phyloP scores from a whole-genome alignment of 2,797 vertebrate species.

The Rhabdophis nuchalis region DNA sequence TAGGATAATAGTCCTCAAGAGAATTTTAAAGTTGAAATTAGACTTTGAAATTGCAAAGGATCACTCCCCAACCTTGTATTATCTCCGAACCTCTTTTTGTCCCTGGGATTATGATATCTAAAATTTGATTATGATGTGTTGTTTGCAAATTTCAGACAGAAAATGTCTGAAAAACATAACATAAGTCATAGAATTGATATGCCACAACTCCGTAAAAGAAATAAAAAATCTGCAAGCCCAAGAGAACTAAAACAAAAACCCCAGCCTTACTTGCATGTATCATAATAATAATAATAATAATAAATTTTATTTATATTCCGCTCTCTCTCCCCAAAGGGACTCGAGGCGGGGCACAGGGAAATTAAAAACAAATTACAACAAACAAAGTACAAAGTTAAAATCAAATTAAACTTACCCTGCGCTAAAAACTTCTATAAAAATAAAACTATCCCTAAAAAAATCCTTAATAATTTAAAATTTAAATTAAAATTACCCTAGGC shows the following conservation, averaged over 20 bases:
- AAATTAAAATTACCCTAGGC: too few species aligned
- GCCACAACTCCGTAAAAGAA: background rate
- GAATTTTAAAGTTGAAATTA: background rate
- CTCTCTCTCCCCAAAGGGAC: too few species aligned
- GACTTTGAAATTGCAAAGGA: background rate
- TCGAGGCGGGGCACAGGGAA: too few species aligned
- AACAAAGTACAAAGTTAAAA: too few species aligned
- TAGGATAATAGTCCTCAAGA: background rate
- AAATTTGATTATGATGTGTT: background rate
- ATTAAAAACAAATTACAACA: too few species aligned
- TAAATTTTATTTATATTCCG: too few species aligned
- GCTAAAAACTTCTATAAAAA: too few species aligned
- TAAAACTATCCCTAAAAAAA: too few species aligned
- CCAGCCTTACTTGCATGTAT: background rate
- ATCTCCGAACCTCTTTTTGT: background rate
- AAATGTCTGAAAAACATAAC: background rate
- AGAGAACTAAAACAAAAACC: background rate
- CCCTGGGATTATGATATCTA: background rate
- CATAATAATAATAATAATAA: too few species aligned
- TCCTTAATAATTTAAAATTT: too few species aligned
- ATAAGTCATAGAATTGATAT: background rate
- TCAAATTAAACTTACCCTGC: too few species aligned
- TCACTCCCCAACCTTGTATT: background rate
- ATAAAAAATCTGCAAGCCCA: background rate
- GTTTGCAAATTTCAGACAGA: background rate